Conservation (phyloP, 2,888 invertebrate species). For the Pachydiplax longipennis region DNA sequence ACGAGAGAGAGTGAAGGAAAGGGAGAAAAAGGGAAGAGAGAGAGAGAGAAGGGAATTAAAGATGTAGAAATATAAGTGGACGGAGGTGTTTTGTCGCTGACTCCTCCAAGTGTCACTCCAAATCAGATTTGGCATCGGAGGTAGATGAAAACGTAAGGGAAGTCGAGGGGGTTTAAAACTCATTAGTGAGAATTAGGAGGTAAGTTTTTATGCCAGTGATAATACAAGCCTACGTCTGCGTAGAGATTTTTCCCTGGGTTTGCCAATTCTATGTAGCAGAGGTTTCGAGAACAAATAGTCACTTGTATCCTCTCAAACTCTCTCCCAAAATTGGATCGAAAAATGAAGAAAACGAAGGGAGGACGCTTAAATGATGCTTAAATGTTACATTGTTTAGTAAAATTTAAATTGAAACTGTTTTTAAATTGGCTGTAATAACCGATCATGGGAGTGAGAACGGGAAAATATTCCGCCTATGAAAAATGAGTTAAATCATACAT, state of each 20-base stretch:
- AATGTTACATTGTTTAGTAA: too few relatives aligned
- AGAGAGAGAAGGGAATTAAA: not conserved
- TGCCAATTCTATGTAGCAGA: not conserved
- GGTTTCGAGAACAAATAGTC: not conserved
- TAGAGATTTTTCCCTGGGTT: not conserved
- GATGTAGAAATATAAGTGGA: not conserved
- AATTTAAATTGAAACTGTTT: too few relatives aligned
- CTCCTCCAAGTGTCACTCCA: not conserved
- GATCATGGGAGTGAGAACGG: too few relatives aligned
- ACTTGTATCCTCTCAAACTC: not conserved
- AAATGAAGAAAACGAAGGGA: too few relatives aligned
- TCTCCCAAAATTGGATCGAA: too few relatives aligned
- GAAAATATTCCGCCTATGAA: too few relatives aligned
- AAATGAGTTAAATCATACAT: too few relatives aligned
- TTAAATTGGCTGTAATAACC: too few relatives aligned
- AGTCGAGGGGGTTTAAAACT: not conserved
- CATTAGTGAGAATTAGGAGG: not conserved
- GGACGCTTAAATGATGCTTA: too few relatives aligned
- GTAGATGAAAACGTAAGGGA: slow-evolving; percentile 1
- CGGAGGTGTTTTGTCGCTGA: not conserved
- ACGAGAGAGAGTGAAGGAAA: not conserved
- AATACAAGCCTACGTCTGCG: not conserved
- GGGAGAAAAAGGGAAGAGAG: not conserved
- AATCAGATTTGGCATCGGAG: not conserved
- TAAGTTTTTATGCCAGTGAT: not conserved